Percentiles rank a stretch among this genome's conserved stretches.
These are phyloP conservation scores for Amazona guildingii DNA, from an alignment of 2,113 vertebrate species.

Conservation along the genomic window DNA sequence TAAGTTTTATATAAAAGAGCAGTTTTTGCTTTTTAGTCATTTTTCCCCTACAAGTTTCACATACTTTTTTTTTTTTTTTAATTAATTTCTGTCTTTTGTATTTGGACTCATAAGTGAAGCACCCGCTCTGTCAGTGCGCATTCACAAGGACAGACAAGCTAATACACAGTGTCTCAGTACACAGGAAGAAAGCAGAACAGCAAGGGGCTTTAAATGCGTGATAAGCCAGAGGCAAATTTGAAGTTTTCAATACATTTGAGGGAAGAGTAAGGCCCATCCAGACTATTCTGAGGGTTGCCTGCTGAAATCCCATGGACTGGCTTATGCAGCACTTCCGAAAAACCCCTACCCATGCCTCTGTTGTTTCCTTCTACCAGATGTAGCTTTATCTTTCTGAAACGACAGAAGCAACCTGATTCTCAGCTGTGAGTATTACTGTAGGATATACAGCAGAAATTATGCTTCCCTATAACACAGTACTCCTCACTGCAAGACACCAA, in stretches of 20 bases:
- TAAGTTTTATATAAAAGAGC: neutral
- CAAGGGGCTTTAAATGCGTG: neutral
- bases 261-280: neutral
- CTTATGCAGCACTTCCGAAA: neutral
- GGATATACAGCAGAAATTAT: neutral
- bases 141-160: neutral
- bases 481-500: neutral
- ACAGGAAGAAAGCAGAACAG: neutral
- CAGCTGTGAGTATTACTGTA: neutral
- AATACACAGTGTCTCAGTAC: fast-evolving
- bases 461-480: neutral
- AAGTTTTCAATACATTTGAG: neutral
- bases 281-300: neutral
- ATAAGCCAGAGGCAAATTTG: neutral
- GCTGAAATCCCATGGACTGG: neutral
- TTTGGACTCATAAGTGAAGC: neutral
- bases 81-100: neutral
- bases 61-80: neutral
- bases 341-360: neutral
- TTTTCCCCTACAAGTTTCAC: neutral
- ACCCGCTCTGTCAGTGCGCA: neutral
- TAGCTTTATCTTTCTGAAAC: neutral
- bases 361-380: neutral
- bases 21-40: neutral
- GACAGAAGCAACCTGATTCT: neutral